phyloP scores from a whole-genome alignment of 2,113 vertebrate genomes.

The Corvus hawaiiensis region DNA sequence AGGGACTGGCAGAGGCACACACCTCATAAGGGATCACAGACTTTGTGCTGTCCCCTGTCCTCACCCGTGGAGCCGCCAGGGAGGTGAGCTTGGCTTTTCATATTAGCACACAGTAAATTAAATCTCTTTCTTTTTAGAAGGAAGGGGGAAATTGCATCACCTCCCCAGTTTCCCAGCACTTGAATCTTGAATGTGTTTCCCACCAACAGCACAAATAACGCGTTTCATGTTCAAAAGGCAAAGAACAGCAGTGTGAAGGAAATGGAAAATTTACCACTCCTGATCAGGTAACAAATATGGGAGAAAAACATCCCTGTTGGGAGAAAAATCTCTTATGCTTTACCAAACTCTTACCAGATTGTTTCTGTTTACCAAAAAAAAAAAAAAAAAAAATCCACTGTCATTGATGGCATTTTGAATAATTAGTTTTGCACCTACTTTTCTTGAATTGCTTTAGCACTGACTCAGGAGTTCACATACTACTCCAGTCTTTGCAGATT shows the following conservation, averaged over 20 bases:
- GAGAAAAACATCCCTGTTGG: not conserved
- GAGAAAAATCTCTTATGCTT: not conserved
- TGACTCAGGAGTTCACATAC: not conserved
- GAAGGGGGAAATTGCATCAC: not conserved
- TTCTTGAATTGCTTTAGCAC: not conserved
- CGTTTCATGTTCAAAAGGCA: not conserved
- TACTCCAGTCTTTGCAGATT: not conserved
- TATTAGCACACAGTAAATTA: accelerated
- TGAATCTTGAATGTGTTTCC: not conserved
- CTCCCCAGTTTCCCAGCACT: not conserved
- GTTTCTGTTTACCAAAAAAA: not conserved
- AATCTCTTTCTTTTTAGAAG: not conserved
- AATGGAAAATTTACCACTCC: not conserved
- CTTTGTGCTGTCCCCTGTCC: not conserved
- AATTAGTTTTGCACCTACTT: not conserved
- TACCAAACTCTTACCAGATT: not conserved
- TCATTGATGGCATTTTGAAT: not conserved
- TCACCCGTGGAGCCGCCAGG: accelerated
- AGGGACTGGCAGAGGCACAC: not conserved
- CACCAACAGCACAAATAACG: not conserved
- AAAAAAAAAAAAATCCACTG: not conserved
- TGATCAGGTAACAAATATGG: not conserved
- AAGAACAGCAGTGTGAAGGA: not conserved
- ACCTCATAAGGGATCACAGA: not conserved
- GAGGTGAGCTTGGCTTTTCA: not conserved